Evolutionary conservation across 2,888 invertebrate genomes (phyloP), one percentile per base, ranked within the genome.

Genomic region (Aphrophora alni): DNA sequence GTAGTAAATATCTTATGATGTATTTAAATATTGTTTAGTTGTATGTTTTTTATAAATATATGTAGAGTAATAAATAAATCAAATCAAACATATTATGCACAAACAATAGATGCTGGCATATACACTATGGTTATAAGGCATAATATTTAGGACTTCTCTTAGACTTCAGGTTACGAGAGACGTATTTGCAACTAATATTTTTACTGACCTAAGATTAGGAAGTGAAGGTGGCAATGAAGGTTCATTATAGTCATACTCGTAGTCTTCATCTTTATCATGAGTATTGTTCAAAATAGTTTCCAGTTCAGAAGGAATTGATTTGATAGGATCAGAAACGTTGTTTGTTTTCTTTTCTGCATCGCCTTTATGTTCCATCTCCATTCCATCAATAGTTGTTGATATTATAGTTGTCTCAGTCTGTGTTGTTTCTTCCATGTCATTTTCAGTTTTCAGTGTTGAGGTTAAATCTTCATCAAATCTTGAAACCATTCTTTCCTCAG

Each of bases 221-320:
- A 95, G 87, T 12, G 95, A 95, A n/a, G 95, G 95, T 0, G 95
- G 95, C 80, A 95, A 87, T 0, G 94, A 93, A 0, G 93, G 93
- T 84, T 92, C 92, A 76, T 90, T 91, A 86, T 94, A 94, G 86
- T 94, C 94, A n/a, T n/a, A n/a, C 85, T 93, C 93, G 83, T 92
- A 92, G 75, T 86, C 86, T 83, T 92, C 91, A 77, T 89, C 90
- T 85, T 90, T 92, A 85, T 89, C 91, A 82, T 89, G 90, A 38
- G 89, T 89, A 74, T 89, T 89, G 85, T 91, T 90, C 79, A 90
- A 85, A 75, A 89, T 88, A 84, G 88, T 91, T 89, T 79, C 78
- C 0, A 79, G 59, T 38, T 79, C 78, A 24, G 78, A 28, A n/a
- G 78, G 28, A 38, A 79, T 38, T 17, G 74, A 73, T 25, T 79